phyloP scores from a whole-genome alignment of 2,797 vertebrate species.

The Adelosebastes latens region DNA sequence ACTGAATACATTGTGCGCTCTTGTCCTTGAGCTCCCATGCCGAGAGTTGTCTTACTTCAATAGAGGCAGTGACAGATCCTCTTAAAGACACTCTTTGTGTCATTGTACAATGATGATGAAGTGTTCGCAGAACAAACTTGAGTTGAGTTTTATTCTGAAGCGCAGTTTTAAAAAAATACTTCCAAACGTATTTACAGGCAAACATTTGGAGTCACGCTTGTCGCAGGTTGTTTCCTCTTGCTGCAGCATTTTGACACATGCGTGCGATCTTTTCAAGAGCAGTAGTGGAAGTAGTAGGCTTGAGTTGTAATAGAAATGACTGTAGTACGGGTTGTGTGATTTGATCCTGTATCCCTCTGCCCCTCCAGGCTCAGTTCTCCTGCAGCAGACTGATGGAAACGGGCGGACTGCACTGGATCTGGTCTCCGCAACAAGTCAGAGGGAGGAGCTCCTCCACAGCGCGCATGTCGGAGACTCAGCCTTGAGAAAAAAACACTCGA shows the following conservation, averaged over 20 bases:
- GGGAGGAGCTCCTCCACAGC: slow-evolving; percentile 84
- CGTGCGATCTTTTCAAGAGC: not conserved
- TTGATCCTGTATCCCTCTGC: slow-evolving; percentile 33
- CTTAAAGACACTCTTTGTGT: not conserved
- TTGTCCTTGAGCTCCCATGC: not conserved
- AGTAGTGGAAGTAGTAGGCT: not conserved
- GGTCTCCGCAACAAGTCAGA: slow-evolving; percentile 72
- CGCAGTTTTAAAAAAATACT: not conserved
- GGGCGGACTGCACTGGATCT: slow-evolving; percentile 87
- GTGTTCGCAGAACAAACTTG: not conserved
- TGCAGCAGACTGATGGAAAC: slow-evolving; percentile 81
- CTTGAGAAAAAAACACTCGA: not conserved
- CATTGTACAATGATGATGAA: not conserved
- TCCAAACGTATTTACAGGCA: not conserved
- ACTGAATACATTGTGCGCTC: not conserved
- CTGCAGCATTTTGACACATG: not conserved
- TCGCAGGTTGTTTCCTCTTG: not conserved
- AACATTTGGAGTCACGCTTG: not conserved
- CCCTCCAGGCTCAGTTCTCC: slow-evolving; percentile 86
- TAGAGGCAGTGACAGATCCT: not conserved
- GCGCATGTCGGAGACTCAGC: slow-evolving; percentile 73
- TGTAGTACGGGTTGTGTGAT: not conserved
- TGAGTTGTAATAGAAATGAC: not conserved
- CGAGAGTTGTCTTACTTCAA: not conserved
- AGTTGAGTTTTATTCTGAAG: not conserved